Base-by-base conservation (phyloP, 2,797 vertebrate genomes). In the Eospalax fontanierii region DNA sequence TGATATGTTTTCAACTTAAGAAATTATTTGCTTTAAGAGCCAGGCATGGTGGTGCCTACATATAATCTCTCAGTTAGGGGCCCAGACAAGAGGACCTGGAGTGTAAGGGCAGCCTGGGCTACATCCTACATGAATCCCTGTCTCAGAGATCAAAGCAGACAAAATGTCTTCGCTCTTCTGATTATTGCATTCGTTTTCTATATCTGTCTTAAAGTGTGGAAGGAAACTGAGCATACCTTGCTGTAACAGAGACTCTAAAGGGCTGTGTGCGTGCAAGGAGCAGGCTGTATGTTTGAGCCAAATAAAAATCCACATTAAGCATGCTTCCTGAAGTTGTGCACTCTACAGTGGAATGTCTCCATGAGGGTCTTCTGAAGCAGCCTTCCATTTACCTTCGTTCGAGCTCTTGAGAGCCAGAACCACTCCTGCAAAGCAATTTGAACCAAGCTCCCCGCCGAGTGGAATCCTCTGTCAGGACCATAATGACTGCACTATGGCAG, bases 21-120 rank as follows among this genome's bases (percentile, higher is more conserved):
- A 93, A 83, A 63, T 83, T n/a, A 46, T 84, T 91, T 78, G 66
- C 78, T 84, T 90, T 84, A 26, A 0, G n/a, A 57, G n/a, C 1
- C 10, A 57, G 16, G n/a, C 26, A 21, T 70, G 68, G 16, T 59
- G 26, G 68, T 73, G 50, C 30, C 63, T 68, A 11, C 81, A 4
- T 66, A 19, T 68, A 66, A 50, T n/a, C 30, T 40, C n/a, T 19
- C 21, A 33, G 46, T n/a, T 50, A 4, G 63, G 40, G 30, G 68
- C n/a, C 5, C 24, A 57, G 46, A 28, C 10, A 38, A 33, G 68
- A 86, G 10, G n/a, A 4, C 40, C 50, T 38, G 68, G n/a, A 71
- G 24, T 57, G 38, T 38, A 71, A 86, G 66, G 22, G n/a, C 18
- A 30, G 35, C 66, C n/a, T 9, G 24, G 24, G 83, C 46, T 57